phyloP scores from a whole-genome alignment of 2,797 vertebrate genomes.

The Meda fulgida region DNA sequence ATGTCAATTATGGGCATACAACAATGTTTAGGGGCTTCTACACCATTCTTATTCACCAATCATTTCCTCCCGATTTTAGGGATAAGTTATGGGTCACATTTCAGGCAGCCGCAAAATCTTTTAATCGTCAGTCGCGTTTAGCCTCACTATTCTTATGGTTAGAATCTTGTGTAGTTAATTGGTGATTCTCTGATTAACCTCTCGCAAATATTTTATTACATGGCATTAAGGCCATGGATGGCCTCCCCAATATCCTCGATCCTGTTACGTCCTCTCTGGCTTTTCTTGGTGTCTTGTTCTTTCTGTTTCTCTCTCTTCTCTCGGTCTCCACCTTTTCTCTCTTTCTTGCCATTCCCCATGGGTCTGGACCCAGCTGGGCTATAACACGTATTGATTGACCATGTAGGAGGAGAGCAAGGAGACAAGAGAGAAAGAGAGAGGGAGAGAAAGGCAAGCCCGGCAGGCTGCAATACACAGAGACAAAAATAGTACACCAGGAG shows the following conservation, averaged over 20 bases:
- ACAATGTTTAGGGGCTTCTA: neutral
- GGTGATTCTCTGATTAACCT: neutral
- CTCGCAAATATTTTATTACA: neutral
- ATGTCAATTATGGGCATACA: neutral
- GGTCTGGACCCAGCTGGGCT: slow-evolving; percentile 74
- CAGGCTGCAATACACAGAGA: slow-evolving; percentile 51
- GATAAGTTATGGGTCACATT: neutral
- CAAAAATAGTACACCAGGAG: slow-evolving; percentile 60
- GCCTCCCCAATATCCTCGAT: slow-evolving; percentile 1
- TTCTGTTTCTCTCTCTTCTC: slow-evolving; percentile 55
- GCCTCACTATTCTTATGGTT: neutral
- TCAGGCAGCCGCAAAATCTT: neutral
- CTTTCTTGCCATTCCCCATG: slow-evolving; percentile 64
- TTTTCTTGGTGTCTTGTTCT: slow-evolving; percentile 36
- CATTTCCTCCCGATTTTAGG: neutral
- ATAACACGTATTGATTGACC: slow-evolving; percentile 79
- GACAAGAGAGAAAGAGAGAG: slow-evolving; percentile 25
- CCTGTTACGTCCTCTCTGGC: neutral
- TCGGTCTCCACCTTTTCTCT: slow-evolving; percentile 57
- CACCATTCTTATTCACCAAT: neutral
- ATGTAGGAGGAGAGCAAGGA: slow-evolving; percentile 58
- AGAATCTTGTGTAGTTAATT: neutral
- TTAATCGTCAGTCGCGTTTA: neutral
- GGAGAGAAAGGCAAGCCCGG: slow-evolving; percentile 56
- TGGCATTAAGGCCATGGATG: neutral